phyloP scores from a whole-genome alignment of 1,140 invertebrate genomes.

The Cyclargus thomasi region DNA sequence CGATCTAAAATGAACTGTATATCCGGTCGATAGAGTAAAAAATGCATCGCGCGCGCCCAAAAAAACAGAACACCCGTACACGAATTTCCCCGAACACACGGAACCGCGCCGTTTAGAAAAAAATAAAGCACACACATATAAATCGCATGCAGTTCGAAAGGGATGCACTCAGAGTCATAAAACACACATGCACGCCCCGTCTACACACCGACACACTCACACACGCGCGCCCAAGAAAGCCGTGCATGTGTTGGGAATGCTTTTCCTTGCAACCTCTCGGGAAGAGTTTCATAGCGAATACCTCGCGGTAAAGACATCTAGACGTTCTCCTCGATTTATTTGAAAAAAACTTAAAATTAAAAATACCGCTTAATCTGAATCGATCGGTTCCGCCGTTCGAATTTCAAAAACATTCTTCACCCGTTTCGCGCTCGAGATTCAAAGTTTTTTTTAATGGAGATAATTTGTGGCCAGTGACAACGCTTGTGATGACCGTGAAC shows the following conservation, averaged over 20 bases:
- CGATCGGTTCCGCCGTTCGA: constrained; percentile 44
- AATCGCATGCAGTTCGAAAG: constrained; percentile 72
- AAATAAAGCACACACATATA: constrained; percentile 72
- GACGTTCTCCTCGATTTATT: constrained; percentile 57
- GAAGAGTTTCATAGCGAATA: constrained; percentile 75
- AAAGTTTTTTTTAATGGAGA: constrained; percentile 21
- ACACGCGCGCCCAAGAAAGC: constrained; percentile 64
- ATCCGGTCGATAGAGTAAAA: constrained; percentile 23
- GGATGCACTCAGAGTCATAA: constrained; percentile 74
- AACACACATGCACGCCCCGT: constrained; percentile 55
- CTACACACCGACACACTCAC: constrained; percentile 45
- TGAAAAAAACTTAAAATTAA: constrained; percentile 39
- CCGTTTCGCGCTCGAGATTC: constrained; percentile 49
- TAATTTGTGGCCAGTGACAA: constrained; percentile 10
- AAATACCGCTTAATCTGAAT: constrained; percentile 35
- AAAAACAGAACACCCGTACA: constrained; percentile 65
- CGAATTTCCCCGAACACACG: constrained; percentile 51
- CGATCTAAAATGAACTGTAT: constrained; percentile 37
- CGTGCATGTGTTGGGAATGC: constrained; percentile 72
- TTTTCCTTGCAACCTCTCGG: constrained; percentile 74
- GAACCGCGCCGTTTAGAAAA: constrained; percentile 62
- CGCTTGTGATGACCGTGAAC: constrained; percentile 31
- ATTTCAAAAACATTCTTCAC: constrained; percentile 58
- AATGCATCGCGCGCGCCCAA: constrained; percentile 28
- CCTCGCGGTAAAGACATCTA: constrained; percentile 75